Evolutionary conservation across 2,113 vertebrate species (phyloP), one percentile per base, ranked within the genome.

Genomic region (Pedetes capensis): DNA sequence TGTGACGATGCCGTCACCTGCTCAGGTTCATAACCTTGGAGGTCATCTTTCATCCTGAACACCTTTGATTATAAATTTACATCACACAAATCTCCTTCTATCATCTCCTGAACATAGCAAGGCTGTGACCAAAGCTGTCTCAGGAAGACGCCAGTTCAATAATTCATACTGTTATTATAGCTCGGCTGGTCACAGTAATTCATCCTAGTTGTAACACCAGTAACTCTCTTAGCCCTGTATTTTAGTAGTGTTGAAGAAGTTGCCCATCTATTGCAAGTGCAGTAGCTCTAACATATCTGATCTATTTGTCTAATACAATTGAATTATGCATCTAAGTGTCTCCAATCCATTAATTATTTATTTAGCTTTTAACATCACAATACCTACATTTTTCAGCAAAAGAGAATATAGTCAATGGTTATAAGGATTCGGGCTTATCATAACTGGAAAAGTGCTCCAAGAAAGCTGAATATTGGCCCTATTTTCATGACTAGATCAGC

Each of bases 31-130:
- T 98, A 98, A 98, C 97, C 98, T 97, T 98, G 96, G 96, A 57
- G 0, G 97, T 98, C 97, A 98, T 98, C 98, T 98, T 98, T 98
- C 98, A 98, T 98, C 97, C 96, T 97, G 98, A 98, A 97, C 97
- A 98, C 79, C 97, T 98, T 98, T 98, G 98, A 98, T 98, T 98
- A 98, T 98, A 98, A 98, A 98, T 98, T 98, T 98, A 98, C 98
- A 98, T 98, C 98, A 98, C 97, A 98, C 98, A 98, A 98, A 98
- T 98, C 97, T 98, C 95, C 96, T 98, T 98, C 98, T 98, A 96
- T 98, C 97, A 95, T 98, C 97, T 98, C 96, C 96, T 98, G 97
- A 98, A 98, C 97, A 98, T 97, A 98, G 96, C 97, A 98, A 98
- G 97, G 96, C 97, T 98, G 95, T 98, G 98, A 98, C 98, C 98